Evolutionary conservation across 2,113 vertebrate species (phyloP).

Genomic region (human): GRCh38 chr5:176254001-176254500

Average conservation of each 20-base stretch:
- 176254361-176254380: not conserved
- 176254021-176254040: not conserved
- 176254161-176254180: not conserved
- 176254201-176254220: not conserved
- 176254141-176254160: not conserved
- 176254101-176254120: not conserved
- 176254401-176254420: not conserved
- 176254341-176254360: not conserved
- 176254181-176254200: not conserved
- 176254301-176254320: not conserved
- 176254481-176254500: not conserved
- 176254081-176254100: not conserved
- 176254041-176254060: not conserved
- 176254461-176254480: not conserved
- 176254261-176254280: not conserved
- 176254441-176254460: not conserved
- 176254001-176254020: not conserved
- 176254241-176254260: not conserved
- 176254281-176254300: not conserved
- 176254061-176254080: not conserved
- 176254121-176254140: not conserved
- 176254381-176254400: not conserved
- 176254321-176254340: not conserved
- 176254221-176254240: not conserved
- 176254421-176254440: not conserved